Percentiles rank a stretch among this genome's conserved stretches.
These are phyloP conservation scores for Xylocopa sonorina DNA, from an alignment of 1,140 invertebrate genomes.

Conservation along the genomic window DNA sequence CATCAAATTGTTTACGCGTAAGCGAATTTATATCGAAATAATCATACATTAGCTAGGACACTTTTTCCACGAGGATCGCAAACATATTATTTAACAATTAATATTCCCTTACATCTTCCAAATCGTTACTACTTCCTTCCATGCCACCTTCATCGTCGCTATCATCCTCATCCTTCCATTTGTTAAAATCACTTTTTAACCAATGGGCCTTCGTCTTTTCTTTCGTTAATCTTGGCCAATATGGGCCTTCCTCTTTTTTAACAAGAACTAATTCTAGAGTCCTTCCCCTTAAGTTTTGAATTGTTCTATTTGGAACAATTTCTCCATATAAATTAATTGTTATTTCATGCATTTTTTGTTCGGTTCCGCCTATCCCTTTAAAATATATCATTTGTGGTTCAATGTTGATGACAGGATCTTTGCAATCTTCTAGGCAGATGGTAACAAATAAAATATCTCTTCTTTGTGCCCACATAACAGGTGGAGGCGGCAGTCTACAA, in stretches of 20 bases:
- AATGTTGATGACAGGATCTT: conserved; percentile 91
- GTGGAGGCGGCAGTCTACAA: conserved; percentile 86
- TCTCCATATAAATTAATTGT: conserved; percentile 91
- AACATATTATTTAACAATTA: not conserved
- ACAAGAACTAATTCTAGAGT: conserved; percentile 83
- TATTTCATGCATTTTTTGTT: conserved; percentile 92
- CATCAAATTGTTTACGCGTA: not conserved
- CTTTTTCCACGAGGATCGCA: not conserved
- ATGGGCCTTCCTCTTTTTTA: conserved; percentile 89
- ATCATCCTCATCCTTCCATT: conserved; percentile 98
- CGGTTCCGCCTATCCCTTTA: conserved; percentile 92
- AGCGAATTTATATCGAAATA: not conserved
- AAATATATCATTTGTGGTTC: conserved; percentile 92
- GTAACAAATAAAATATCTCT: conserved; percentile 91
- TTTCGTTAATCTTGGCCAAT: conserved; percentile 94
- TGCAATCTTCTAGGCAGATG: conserved; percentile 94
- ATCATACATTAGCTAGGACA: not conserved
- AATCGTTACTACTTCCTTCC: conserved; percentile 78
- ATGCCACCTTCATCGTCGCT: conserved; percentile 85
- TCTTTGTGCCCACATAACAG: conserved; percentile 96
- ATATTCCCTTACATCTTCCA: conserved; percentile 83
- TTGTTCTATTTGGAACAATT: conserved; percentile 90
- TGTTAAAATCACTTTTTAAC: conserved; percentile 98
- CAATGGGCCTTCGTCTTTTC: conserved; percentile 96
- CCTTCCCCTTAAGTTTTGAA: conserved; percentile 83